Evolutionary conservation across 2,113 vertebrate species (phyloP).

Genomic region (Chamaea fasciata): DNA sequence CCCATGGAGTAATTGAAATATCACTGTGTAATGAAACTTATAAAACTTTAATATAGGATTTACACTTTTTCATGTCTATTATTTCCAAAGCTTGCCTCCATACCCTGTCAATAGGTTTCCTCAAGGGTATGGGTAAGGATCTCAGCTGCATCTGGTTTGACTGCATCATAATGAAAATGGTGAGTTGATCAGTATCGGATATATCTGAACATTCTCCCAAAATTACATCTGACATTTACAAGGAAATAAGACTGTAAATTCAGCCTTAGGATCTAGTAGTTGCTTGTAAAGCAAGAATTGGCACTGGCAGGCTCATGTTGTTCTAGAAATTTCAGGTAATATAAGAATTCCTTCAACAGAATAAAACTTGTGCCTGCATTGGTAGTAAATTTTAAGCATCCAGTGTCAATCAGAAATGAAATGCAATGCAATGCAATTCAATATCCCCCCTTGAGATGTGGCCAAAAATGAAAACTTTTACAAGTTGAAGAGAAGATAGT

Average conservation of each 20-base stretch:
- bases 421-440: not conserved
- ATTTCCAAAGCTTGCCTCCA: conserved; percentile 7
- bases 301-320: conserved; percentile 3
- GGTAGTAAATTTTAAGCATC: not conserved
- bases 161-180: conserved; percentile 1
- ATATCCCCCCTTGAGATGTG: not conserved
- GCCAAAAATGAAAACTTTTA: not conserved
- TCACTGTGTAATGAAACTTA: conserved; percentile 39
- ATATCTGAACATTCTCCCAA: conserved; percentile 9
- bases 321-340: conserved; percentile 25
- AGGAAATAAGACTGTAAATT: conserved; percentile 48
- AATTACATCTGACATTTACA: conserved; percentile 53
- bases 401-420: not conserved
- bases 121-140: not conserved
- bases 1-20: conserved; percentile 26
- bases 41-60: conserved; percentile 32
- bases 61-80: conserved; percentile 8
- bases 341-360: not conserved
- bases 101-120: not conserved
- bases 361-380: not conserved
- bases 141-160: conserved; percentile 30
- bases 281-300: conserved; percentile 40
- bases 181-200: not conserved
- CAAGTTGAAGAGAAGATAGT: not conserved
- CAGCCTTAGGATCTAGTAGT: conserved; percentile 39